Evolutionary conservation across 2,113 vertebrate genomes (phyloP).

Genomic region (Podarcis raffonei): DNA sequence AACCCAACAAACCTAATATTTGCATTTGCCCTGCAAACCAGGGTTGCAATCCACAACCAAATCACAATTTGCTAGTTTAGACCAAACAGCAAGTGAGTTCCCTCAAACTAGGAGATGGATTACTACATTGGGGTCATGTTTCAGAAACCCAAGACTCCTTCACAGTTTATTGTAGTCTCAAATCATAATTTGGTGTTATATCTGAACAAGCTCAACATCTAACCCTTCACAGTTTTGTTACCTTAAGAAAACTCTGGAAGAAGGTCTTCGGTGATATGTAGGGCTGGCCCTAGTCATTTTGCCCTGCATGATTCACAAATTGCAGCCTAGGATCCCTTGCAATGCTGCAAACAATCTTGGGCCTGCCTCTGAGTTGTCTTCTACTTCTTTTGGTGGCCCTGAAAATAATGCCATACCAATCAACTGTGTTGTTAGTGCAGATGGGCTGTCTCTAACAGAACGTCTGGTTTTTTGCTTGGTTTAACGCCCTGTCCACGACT

Average conservation of each 20-base stretch:
- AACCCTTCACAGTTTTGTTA: neutral
- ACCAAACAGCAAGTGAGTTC: neutral
- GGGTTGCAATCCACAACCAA: neutral
- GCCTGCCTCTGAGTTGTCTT: neutral
- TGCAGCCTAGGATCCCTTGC: neutral
- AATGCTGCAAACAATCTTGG: too few relatives aligned
- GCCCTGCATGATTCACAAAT: neutral
- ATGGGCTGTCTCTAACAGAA: too few relatives aligned
- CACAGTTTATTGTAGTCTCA: too few relatives aligned
- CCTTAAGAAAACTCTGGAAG: too few relatives aligned
- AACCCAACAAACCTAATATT: neutral
- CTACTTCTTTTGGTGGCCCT: neutral
- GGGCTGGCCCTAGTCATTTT: neutral
- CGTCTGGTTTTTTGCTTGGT: neutral
- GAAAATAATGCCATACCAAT: neutral
- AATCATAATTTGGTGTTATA: neutral
- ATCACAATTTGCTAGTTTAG: neutral
- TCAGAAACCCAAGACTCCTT: neutral
- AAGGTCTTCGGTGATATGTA: neutral
- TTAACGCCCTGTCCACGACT: neutral
- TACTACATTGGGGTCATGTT: neutral
- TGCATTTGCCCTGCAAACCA: neutral
- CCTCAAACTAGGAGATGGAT: neutral
- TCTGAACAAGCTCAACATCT: neutral
- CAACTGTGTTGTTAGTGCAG: too few relatives aligned